Percentiles rank a stretch among this genome's conserved stretches.
Conservation (phyloP, 2,797 vertebrate genomes). For the Centroberyx gerrardi region DNA sequence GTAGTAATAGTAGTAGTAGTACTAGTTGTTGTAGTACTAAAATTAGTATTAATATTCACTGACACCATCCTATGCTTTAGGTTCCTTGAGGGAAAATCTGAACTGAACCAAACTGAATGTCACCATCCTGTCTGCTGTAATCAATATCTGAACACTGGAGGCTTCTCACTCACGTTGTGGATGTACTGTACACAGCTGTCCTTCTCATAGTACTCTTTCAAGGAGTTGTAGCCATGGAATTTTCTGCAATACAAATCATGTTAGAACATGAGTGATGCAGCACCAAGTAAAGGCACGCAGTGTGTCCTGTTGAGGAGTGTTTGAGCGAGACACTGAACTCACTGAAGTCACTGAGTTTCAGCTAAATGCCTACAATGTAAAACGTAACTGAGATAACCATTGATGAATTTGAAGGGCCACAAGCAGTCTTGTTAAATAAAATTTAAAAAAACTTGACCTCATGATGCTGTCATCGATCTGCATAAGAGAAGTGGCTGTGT, state of each 20-base stretch:
- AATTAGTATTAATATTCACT: too few relatives aligned
- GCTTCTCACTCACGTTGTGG: conserved; percentile 88
- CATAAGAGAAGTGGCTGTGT: conserved; percentile 93
- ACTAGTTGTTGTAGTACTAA: too few relatives aligned
- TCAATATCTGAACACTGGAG: not conserved
- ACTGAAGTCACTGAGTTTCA: too few relatives aligned
- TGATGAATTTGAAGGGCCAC: not conserved
- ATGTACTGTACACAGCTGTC: conserved; percentile 96
- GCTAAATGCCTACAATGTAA: not conserved
- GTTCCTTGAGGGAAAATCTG: too few relatives aligned
- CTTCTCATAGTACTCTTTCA: conserved; percentile 96
- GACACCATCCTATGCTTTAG: too few relatives aligned
- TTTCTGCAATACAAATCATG: conserved; percentile 83
- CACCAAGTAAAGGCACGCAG: too few relatives aligned
- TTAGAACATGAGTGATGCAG: conserved; percentile 1
- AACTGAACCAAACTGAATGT: not conserved
- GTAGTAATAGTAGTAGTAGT: too few relatives aligned
- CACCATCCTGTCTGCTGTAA: not conserved
- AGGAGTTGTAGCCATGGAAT: conserved; percentile 91
- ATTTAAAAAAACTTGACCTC: conserved; percentile 85
- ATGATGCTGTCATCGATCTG: conserved; percentile 96
- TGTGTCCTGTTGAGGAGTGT: not conserved
- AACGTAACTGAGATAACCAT: not conserved
- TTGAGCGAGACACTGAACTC: not conserved
- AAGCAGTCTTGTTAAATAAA: not conserved